A percentile compares a stretch with the other conserved stretches of the same genome.
phyloP scores from a whole-genome alignment of 1,140 invertebrate species.

The Magallana gigas region DNA sequence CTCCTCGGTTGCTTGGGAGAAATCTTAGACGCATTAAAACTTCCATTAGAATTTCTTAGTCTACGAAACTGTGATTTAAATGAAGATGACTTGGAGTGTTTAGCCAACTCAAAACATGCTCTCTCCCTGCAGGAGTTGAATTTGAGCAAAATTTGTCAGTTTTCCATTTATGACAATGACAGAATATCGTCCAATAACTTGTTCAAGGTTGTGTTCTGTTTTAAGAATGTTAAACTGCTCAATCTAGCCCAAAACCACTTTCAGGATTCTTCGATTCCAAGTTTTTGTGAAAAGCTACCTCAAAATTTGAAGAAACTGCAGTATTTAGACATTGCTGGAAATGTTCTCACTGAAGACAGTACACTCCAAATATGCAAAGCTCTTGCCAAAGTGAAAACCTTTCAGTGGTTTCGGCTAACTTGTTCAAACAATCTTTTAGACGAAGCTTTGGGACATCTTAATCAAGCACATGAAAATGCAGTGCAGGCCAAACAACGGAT shows the following conservation, averaged over 20 bases:
- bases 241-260: conserved; percentile 67
- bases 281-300: conserved; percentile 59
- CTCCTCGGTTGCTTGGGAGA: conserved; percentile 69
- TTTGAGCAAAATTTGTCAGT: conserved; percentile 68
- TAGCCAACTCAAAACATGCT: conserved; percentile 65
- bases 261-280: conserved; percentile 59
- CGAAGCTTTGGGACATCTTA: conserved; percentile 51
- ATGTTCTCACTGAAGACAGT: conserved; percentile 63
- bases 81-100: conserved; percentile 61
- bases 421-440: conserved; percentile 59
- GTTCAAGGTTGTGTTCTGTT: conserved; percentile 62
- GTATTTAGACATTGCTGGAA: conserved; percentile 66
- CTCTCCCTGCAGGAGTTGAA: conserved; percentile 66
- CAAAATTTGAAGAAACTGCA: conserved; percentile 57
- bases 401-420: conserved; percentile 67
- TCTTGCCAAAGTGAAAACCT: conserved; percentile 58
- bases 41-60: conserved; percentile 66
- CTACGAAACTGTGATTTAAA: conserved; percentile 69
- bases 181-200: conserved; percentile 62
- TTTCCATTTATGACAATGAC: conserved; percentile 64
- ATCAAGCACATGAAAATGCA: conserved; percentile 42
- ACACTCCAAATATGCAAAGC: conserved; percentile 60
- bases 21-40: conserved; percentile 59
- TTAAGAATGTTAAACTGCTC: conserved; percentile 62
- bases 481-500: conserved; percentile 52